Base-by-base conservation (phyloP, 1,140 invertebrate genomes). In the Andrena cerasifolii region DNA sequence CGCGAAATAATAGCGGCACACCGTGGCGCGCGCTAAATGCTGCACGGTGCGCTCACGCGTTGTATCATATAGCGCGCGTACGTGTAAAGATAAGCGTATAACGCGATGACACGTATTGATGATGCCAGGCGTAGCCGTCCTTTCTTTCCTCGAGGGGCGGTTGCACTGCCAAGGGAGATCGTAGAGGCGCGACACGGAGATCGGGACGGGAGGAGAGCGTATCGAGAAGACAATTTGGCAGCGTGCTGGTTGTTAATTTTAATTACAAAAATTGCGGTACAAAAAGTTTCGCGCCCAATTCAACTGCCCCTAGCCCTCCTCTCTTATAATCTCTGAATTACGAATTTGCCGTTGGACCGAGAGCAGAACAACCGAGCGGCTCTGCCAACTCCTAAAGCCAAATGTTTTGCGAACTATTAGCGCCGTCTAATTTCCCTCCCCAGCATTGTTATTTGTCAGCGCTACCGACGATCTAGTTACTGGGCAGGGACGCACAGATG, bases 151-250 rank as follows among this genome's bases (percentile, higher is more conserved):
- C 43, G 33, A 18, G 61, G 68, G 70, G 61, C 58, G 65, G 53
- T 66, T 70, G 51, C 70, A 36, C 24, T 68, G 78, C 74, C 68
- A 82, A 78, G 77, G 74, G 70, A 84, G 80, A 83, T 74, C 61
- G 63, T n/a, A 40, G 71, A 82, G 78, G 53, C 80, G 74, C 77
- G 66, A 73, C 73, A 77, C 73, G 79, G 74, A 59, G 65, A 82
- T 68, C 82, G 80, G 70, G 61, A 68, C 40, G 40, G 67, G 79
- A 67, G 79, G 85, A 83, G 80, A 77, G 78, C 89, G 88, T 88
- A 91, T 90, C 90, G 90, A 87, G 86, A 66, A 86, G 87, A 89
- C 90, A 91, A 92, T 92, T 92, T 91, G 91, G 90, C 90, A 91
- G 87, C 88, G 84, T 86, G 86, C 85, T 83, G 90, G 89, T 89